phyloP scores from a whole-genome alignment of 2,113 vertebrate genomes.

The Phaethon lepturus region DNA sequence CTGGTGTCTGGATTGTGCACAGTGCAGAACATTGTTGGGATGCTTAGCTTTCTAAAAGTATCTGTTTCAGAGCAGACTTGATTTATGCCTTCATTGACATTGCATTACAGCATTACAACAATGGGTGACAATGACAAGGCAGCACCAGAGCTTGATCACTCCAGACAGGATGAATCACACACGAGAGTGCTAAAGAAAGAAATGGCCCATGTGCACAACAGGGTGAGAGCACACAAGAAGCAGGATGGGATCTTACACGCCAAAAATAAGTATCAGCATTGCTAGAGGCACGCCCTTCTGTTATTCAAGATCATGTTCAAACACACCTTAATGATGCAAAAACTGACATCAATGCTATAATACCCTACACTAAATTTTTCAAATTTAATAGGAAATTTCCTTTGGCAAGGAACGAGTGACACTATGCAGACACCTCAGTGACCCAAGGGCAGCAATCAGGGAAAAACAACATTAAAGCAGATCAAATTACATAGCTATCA shows the following conservation, averaged over 20 bases:
- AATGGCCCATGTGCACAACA: fast-evolving
- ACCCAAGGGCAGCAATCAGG: not conserved
- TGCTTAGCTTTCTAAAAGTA: not conserved
- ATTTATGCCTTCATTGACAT: not conserved
- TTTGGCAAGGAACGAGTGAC: not conserved
- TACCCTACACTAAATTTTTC: not conserved
- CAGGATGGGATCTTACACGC: fast-evolving
- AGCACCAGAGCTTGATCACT: not conserved
- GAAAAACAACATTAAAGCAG: not conserved
- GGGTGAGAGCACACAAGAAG: not conserved
- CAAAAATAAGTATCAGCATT: not conserved
- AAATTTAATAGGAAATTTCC: not conserved
- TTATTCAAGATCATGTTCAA: not conserved
- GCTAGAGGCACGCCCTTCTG: fast-evolving
- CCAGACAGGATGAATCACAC: not conserved
- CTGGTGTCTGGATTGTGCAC: not conserved
- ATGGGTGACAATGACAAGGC: not conserved
- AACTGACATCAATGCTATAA: fast-evolving
- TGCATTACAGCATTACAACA: not conserved
- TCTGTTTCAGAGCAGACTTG: not conserved
- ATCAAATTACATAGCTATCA: not conserved
- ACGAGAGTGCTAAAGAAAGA: not conserved
- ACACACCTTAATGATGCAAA: not conserved
- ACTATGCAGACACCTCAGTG: not conserved
- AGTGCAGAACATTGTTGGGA: not conserved